phyloP scores from a whole-genome alignment of 2,797 vertebrate genomes.

The Parauchenoglanis punctatus region DNA sequence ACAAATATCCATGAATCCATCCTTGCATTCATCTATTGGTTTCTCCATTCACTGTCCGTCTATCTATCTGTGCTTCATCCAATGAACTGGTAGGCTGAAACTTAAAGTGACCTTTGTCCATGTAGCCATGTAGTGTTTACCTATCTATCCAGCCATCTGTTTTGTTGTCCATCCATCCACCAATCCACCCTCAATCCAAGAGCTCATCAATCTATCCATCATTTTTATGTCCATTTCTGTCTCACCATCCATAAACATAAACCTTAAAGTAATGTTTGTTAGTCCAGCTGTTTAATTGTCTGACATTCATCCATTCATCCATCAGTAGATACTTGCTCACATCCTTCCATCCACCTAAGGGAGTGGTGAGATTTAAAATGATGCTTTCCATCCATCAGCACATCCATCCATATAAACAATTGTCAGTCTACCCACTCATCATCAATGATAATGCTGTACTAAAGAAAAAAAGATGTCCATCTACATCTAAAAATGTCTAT shows the following conservation, averaged over 20 bases:
- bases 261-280: not conserved
- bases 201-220: not conserved
- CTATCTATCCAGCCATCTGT: not conserved
- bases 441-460: not conserved
- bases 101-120: not conserved
- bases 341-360: not conserved
- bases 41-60: not conserved
- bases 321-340: not conserved
- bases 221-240: not conserved
- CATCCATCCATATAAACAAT: not conserved
- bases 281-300: not conserved
- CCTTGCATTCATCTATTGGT: not conserved
- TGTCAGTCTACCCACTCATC: not conserved
- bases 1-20: not conserved
- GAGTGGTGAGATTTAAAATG: not conserved
- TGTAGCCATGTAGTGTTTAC: not conserved
- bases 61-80: not conserved
- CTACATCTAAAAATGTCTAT: not conserved
- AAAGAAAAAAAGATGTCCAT: too few species aligned
- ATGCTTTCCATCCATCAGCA: not conserved
- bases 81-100: not conserved
- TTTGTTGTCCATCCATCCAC: not conserved
- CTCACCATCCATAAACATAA: not conserved
- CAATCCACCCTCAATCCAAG: not conserved
- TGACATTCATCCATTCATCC: not conserved